phyloP scores from a whole-genome alignment of 2,888 invertebrate genomes.

The Yponomeuta malinellus region DNA sequence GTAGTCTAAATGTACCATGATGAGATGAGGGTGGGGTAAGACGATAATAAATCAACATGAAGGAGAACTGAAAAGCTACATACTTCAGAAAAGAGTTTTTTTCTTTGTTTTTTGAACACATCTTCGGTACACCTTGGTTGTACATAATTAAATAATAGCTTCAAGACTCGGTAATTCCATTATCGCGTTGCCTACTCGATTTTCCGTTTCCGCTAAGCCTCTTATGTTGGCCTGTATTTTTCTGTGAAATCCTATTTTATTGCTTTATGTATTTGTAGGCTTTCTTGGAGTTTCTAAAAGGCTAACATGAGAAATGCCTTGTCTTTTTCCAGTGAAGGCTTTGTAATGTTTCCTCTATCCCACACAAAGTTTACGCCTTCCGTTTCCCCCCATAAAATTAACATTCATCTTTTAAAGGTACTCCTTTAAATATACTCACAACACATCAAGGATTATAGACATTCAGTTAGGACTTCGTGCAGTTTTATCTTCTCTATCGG shows the following conservation, averaged over 20 bases:
- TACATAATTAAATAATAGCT: neutral
- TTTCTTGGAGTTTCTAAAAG: neutral
- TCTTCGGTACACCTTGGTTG: neutral
- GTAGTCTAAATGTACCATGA: constrained; percentile 1
- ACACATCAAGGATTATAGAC: constrained; percentile 31
- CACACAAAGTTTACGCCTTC: neutral
- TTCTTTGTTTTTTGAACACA: neutral
- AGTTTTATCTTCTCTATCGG: constrained; percentile 38
- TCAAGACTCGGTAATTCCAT: neutral
- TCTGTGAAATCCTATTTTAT: neutral
- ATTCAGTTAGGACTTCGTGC: constrained; percentile 45
- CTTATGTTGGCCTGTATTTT: neutral
- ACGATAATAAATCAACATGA: neutral
- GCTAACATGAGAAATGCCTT: no score
- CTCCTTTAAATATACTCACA: constrained; percentile 7
- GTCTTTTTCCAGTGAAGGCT: no score
- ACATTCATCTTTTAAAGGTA: neutral
- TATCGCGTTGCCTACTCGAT: neutral
- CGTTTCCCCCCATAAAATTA: neutral
- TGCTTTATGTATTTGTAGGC: neutral
- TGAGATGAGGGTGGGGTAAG: neutral
- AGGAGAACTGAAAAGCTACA: neutral
- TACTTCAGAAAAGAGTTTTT: neutral
- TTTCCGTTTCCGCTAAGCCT: neutral
- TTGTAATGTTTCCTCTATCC: neutral